Conservation (phyloP, 2,113 vertebrate species). For the Pollachius pollachius region DNA sequence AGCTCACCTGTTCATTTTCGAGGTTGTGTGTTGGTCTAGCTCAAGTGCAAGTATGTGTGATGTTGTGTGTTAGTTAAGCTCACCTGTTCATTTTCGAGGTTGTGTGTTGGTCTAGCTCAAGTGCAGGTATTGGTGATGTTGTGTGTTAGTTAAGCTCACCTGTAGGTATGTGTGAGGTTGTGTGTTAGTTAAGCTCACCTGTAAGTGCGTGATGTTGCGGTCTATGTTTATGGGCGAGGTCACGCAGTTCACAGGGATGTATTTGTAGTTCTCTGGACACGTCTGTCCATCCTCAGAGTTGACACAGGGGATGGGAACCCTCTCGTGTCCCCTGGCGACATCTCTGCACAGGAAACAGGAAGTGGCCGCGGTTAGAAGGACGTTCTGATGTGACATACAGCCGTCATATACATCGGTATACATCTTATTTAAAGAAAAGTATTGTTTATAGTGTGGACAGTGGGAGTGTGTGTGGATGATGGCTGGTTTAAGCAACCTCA, state of each 20-base stretch:
- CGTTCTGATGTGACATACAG: no score
- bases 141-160: no score
- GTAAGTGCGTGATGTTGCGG: slow-evolving; percentile 95
- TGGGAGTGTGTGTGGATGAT: no score
- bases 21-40: no score
- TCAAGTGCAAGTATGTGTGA: not conserved
- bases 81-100: no score
- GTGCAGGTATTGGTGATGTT: no score
- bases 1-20: no score
- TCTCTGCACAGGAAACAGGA: slow-evolving; percentile 74
- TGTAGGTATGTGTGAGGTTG: slow-evolving; percentile 57
- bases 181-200: slow-evolving; percentile 70
- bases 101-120: no score
- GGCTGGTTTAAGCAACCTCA: no score
- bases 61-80: slow-evolving; percentile 6
- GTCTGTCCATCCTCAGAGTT: slow-evolving; percentile 86
- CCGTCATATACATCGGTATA: no score
- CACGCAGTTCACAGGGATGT: slow-evolving; percentile 93
- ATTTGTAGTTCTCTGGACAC: slow-evolving; percentile 91
- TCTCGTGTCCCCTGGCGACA: slow-evolving; percentile 90
- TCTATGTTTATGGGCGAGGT: slow-evolving; percentile 97
- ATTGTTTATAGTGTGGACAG: no score
- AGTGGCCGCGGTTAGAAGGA: not conserved
- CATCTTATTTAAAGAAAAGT: no score
- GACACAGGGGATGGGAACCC: slow-evolving; percentile 88